A percentile compares a stretch with the other conserved stretches of the same genome.
Evolutionary conservation across 2,797 vertebrate genomes (phyloP).

Genomic region (Catharus ustulatus): DNA sequence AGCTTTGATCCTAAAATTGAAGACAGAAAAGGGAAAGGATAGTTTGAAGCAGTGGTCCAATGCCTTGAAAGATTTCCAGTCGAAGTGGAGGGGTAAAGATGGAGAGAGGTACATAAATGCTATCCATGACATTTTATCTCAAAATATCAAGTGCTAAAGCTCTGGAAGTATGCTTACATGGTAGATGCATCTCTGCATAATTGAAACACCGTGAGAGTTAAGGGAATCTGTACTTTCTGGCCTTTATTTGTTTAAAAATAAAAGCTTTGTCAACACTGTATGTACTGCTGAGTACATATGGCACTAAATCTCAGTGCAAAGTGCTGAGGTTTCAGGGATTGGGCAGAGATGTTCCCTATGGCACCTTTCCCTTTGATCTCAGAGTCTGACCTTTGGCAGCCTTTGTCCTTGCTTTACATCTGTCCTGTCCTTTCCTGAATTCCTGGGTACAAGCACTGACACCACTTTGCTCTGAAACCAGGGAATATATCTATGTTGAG

Average conservation of each 20-base stretch:
- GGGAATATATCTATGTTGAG: background rate
- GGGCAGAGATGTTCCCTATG: background rate
- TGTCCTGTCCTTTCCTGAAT: background rate
- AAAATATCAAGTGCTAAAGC: slow-evolving; percentile 68
- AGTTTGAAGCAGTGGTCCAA: background rate
- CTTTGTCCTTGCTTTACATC: background rate
- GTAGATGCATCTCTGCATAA: slow-evolving; percentile 28
- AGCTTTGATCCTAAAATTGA: background rate
- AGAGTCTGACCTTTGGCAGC: background rate
- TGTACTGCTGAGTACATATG: background rate
- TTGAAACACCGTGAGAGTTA: slow-evolving; percentile 34
- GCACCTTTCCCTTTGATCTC: background rate
- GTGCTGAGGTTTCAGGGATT: background rate
- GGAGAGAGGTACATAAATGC: slow-evolving; percentile 32
- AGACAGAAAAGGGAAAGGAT: background rate
- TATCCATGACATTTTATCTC: slow-evolving; percentile 61
- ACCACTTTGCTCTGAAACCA: background rate
- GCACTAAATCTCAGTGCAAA: slow-evolving; percentile 18
- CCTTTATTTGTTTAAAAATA: slow-evolving; percentile 53
- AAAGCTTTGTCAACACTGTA: slow-evolving; percentile 23
- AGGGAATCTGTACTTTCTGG: slow-evolving; percentile 45
- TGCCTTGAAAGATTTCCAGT: slow-evolving; percentile 41
- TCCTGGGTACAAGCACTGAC: background rate
- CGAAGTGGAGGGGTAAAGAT: background rate
- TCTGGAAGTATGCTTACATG: slow-evolving; percentile 50